phyloP scores from a whole-genome alignment of 2,888 invertebrate species.

The Opisthograptis luteolata region DNA sequence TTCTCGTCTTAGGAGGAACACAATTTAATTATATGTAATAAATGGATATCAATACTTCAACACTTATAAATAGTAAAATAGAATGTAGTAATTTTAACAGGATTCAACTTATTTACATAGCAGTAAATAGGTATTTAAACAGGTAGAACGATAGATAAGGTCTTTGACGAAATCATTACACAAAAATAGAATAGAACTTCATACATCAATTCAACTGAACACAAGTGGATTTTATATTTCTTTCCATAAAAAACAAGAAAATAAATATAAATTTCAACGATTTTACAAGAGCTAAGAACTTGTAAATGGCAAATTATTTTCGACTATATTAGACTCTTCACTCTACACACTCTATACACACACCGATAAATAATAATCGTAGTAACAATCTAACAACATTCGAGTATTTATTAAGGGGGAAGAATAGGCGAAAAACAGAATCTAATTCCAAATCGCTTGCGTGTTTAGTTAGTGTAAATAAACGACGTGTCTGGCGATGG shows the following conservation, averaged over 20 bases:
- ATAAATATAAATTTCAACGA: conserved; percentile 8
- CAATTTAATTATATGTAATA: conserved; percentile 60
- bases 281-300: conserved; percentile 18
- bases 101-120: conserved; percentile 81
- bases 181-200: conserved; percentile 2
- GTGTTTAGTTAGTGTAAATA: no score
- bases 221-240: conserved; percentile 9
- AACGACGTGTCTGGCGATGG: background rate
- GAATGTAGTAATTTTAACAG: conserved; percentile 83
- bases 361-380: conserved; percentile 27
- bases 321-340: conserved; percentile 24
- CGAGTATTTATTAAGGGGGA: conserved; percentile 36
- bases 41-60: conserved; percentile 78
- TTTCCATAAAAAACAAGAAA: conserved; percentile 23
- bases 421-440: conserved; percentile 11
- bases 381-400: conserved; percentile 23
- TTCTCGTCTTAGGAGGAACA: conserved; percentile 64
- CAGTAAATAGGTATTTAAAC: conserved; percentile 23
- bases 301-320: conserved; percentile 22
- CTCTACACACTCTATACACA: conserved; percentile 34
- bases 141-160: conserved; percentile 19
- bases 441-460: no score
- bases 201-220: conserved; percentile 6
- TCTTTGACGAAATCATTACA: conserved; percentile 15
- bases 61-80: conserved; percentile 82